Base-by-base conservation (phyloP, 2,113 vertebrate species). In the Caretta caretta region DNA sequence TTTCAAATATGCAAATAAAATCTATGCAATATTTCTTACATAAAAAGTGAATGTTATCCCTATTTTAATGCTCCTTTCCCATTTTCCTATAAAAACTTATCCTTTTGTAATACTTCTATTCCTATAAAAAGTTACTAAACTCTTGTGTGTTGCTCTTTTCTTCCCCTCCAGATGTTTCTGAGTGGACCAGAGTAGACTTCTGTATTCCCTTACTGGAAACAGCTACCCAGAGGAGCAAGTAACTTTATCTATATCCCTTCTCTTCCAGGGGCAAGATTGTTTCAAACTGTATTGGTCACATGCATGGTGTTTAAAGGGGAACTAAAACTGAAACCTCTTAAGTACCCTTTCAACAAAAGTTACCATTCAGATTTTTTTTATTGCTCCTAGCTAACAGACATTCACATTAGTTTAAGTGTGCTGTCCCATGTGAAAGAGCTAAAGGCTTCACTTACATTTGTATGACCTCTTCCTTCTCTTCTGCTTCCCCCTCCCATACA, bases 101-200 rank as follows among this genome's bases (percentile, higher is more conserved):
- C 24, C 59, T 20, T 0, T 80, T 84, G 59, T 82, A 69, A 35
- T 12, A 31, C 9, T 69, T 69, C 31, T 11, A n/a, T 84, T 65
- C 84, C 84, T 48, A 38, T 27, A 38, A 57, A 16, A 92, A 4
- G 24, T 20, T 53, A 72, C 0, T 5, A 69, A 22, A 84, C 19
- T 10, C 6, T 87, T 50, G 10, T 48, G 42, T 20, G 62, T 91
- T 92, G 14, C 62, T 59, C 54, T 22, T 90, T 91, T 96, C 83
- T 94, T 75, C 46, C 93, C 86, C 81, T 97, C 86, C 96, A 98
- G 98, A 57, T 89, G 54, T 98, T 97, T 84, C 96, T 98, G 83
- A 96, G 49, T 27, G 97, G 92, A 89, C 91, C 94, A 49, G 89
- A 95, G 29, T 92, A 93, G 42, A 59, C 56, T 10, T 16, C 13